phyloP scores from a whole-genome alignment of 2,797 vertebrate genomes.

The Sebastes itinus region DNA sequence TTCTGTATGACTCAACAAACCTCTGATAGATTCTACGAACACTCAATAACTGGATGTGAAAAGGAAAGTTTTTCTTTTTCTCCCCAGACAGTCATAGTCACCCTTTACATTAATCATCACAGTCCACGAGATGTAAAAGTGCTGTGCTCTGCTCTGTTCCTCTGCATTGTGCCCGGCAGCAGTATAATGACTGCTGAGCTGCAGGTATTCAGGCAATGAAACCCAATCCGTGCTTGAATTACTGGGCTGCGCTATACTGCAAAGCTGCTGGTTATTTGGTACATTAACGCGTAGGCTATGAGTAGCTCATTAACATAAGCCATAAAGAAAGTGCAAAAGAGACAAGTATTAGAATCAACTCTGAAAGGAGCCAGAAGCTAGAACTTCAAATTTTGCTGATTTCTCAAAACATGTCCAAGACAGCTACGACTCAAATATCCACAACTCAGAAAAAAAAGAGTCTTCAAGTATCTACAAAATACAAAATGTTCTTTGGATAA shows the following conservation, averaged over 20 bases:
- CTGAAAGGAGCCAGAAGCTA: not conserved
- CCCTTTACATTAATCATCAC: conserved; percentile 15
- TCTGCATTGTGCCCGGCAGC: conserved; percentile 10
- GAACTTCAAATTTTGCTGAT: conserved; percentile 1
- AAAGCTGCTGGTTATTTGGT: conserved; percentile 23
- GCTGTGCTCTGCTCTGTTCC: conserved; percentile 38
- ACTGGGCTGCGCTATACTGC: not conserved
- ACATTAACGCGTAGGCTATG: conserved; percentile 19
- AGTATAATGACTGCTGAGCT: conserved; percentile 43
- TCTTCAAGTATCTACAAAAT: conserved; percentile 30
- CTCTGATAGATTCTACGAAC: not conserved
- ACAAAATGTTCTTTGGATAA: conserved; percentile 7
- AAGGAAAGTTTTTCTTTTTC: not conserved
- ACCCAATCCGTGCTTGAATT: conserved; percentile 25
- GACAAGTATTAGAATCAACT: not conserved
- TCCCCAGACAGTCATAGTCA: not conserved
- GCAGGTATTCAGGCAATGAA: conserved; percentile 37
- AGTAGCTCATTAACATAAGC: conserved; percentile 21
- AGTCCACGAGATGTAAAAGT: conserved; percentile 24
- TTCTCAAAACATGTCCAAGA: not conserved
- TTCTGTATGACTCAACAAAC: not conserved
- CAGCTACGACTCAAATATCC: not conserved
- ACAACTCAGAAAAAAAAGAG: not conserved
- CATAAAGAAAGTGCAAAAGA: conserved; percentile 25
- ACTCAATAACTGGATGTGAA: not conserved